These are phyloP conservation scores for Oscheius sp. DNA, from an alignment of 2,888 invertebrate species.

Conservation along the genomic window DNA sequence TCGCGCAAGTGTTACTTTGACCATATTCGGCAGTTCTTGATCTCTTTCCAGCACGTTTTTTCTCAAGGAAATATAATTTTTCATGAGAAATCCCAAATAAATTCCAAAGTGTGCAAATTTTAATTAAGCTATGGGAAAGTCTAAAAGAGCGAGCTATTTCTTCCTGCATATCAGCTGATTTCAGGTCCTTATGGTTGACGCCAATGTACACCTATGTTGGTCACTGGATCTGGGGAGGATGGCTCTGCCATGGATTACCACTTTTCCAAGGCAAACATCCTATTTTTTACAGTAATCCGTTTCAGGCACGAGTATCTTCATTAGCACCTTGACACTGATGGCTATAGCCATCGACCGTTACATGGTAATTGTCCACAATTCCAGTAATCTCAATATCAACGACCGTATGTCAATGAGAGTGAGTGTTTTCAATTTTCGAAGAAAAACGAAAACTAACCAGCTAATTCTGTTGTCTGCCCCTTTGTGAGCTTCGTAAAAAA, in stretches of 20 bases:
- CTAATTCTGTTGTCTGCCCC: neutral
- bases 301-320: slow-evolving; percentile 91
- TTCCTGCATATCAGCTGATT: no score
- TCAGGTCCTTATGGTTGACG: slow-evolving; percentile 94
- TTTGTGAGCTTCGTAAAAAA: neutral
- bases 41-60: no score
- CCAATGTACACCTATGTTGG: slow-evolving; percentile 91
- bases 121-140: neutral
- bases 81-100: neutral
- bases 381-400: slow-evolving; percentile 77
- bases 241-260: slow-evolving; percentile 90
- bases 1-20: neutral
- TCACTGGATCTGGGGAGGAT: slow-evolving; percentile 91
- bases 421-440: slow-evolving; percentile 74
- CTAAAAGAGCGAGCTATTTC: neutral
- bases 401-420: slow-evolving; percentile 88
- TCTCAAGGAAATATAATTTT: no score
- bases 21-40: no score
- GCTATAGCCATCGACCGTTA: slow-evolving; percentile 97
- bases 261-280: slow-evolving; percentile 78
- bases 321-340: slow-evolving; percentile 93
- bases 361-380: slow-evolving; percentile 93
- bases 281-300: neutral
- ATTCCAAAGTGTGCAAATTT: neutral
- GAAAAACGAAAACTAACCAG: neutral